Percentiles rank a stretch among this genome's conserved stretches.
phyloP scores from a whole-genome alignment of 2,113 vertebrate species.

The Euleptes europaea region DNA sequence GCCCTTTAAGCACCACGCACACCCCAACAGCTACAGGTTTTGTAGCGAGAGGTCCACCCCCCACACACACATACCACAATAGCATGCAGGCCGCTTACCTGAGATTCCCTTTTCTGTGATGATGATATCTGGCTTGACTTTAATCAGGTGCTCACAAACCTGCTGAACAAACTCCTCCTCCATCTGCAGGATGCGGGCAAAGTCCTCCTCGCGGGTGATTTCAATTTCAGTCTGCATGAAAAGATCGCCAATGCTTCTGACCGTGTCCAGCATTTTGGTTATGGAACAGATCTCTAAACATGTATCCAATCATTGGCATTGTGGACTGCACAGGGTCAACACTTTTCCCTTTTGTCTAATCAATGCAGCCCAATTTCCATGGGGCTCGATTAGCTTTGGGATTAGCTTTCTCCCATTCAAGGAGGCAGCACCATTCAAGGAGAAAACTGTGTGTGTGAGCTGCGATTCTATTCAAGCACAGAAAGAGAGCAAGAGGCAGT shows the following conservation, averaged over 20 bases:
- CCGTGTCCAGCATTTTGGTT: too few relatives aligned
- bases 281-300: neutral
- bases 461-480: neutral
- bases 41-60: too few relatives aligned
- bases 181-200: constrained; percentile 94
- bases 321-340: neutral
- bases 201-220: constrained; percentile 95
- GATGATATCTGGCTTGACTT: constrained; percentile 90
- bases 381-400: neutral
- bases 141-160: constrained; percentile 92
- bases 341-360: neutral
- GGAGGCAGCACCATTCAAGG: neutral
- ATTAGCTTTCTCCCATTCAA: neutral
- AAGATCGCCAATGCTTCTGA: rapidly evolving
- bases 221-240: constrained; percentile 90
- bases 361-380: neutral
- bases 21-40: neutral
- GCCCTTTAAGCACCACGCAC: too few relatives aligned
- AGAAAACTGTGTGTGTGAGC: too few relatives aligned
- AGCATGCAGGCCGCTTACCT: constrained; percentile 68
- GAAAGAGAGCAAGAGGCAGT: neutral
- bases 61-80: too few relatives aligned
- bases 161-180: constrained; percentile 97
- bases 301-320: neutral
- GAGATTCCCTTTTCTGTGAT: constrained; percentile 97